Evolutionary conservation across 1,140 invertebrate species (phyloP), one percentile per base, ranked within the genome.

Genomic region (Druon quercuslanigerum): DNA sequence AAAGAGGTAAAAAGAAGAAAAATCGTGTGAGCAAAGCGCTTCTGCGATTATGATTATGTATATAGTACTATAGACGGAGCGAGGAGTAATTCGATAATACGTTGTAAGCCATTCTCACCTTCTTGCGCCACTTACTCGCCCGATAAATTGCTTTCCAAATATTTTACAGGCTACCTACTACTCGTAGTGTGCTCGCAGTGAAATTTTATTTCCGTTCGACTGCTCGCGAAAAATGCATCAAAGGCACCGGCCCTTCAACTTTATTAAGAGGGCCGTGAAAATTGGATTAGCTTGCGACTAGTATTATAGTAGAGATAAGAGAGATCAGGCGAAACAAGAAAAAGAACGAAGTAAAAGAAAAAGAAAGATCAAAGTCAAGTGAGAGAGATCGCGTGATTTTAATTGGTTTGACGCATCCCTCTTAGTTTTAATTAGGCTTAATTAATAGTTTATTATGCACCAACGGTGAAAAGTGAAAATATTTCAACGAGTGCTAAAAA

Each of bases 21-120:
- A 71, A 76, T 80, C 72, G 40, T 77, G 75, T 87, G 72, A 89
- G 86, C 85, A 87, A 89, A 89, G 88, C 89, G 81, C 73, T 86
- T 85, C 57, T 85, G 85, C 84, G 40, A 86, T 89, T 87, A 88
- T 80, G 40, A 86, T 89, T 87, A 88, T 80, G 77, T 82, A 79
- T 75, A 74, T 81, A 79, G 70, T 77, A 83, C 80, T 33, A 33
- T 33, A 33, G 4, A 86, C 57, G 80, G 81, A 84, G 83, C 81
- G 79, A 82, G 81, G 88, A 87, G 74, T 75, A 77, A 83, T 72
- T 86, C 82, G 85, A 83, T 82, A 85, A 84, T 83, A 84, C 71
- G 73, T 85, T 80, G 76, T 79, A 87, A 88, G 87, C 83, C 80
- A 87, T 87, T 89, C 90, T 91, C 90, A 91, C 89, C 90, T 91